Evolutionary conservation across 2,113 vertebrate species (phyloP).

Genomic region (Tautogolabrus adspersus): DNA sequence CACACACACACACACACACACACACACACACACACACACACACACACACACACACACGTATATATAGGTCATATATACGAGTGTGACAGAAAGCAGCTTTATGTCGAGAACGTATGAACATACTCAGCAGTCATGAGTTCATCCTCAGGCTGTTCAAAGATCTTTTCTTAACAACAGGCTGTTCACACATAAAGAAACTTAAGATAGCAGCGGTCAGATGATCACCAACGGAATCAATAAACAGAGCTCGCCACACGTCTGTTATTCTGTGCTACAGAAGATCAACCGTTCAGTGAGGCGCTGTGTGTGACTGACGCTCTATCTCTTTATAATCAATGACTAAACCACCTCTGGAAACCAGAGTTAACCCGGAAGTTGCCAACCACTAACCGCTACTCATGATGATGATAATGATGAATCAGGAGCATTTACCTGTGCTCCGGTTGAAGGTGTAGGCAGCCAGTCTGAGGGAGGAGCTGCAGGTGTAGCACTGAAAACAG

Average conservation of each 20-base stretch:
- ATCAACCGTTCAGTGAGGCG: background rate
- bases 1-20: too few relatives aligned
- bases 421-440: conserved; percentile 81
- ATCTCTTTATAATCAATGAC: background rate
- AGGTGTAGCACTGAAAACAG: conserved; percentile 92
- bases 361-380: too few relatives aligned
- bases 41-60: too few relatives aligned
- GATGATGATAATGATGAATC: too few relatives aligned
- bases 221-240: background rate
- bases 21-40: too few relatives aligned
- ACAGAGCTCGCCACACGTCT: too few relatives aligned
- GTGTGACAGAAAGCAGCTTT: background rate
- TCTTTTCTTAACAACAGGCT: background rate
- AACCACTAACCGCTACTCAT: too few relatives aligned
- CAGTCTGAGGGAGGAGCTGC: conserved; percentile 85
- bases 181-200: background rate
- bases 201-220: background rate
- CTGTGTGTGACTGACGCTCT: background rate
- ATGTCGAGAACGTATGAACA: background rate
- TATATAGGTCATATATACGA: too few relatives aligned
- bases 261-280: too few relatives aligned
- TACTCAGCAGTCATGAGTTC: background rate
- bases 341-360: too few relatives aligned
- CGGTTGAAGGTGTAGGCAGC: conserved; percentile 88
- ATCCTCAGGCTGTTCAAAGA: background rate